Conservation (phyloP, 2,888 invertebrate genomes). For the Mythimna albipuncta region DNA sequence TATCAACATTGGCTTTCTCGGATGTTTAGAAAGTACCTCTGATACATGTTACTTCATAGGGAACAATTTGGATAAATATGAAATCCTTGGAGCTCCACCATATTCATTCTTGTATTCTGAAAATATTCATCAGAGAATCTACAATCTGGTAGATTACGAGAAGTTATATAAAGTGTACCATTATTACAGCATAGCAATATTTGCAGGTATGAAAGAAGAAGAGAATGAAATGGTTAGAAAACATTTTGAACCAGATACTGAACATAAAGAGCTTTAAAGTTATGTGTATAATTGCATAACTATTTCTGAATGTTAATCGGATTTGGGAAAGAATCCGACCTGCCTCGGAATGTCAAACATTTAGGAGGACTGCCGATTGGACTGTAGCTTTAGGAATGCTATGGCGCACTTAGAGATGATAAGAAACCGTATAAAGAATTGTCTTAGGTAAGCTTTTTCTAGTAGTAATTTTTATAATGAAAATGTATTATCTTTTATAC, state of each 20-base stretch:
- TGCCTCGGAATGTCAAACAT: constrained; percentile 77
- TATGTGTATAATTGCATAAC: too few relatives aligned
- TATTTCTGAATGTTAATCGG: constrained; percentile 73
- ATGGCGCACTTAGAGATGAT: too few relatives aligned
- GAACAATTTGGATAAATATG: constrained; percentile 47
- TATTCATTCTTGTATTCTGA: constrained; percentile 72
- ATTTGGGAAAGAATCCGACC: constrained; percentile 70
- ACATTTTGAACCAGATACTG: constrained; percentile 67
- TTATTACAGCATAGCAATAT: constrained; percentile 41
- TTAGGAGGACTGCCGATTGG: constrained; percentile 80
- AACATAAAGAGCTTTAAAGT: constrained; percentile 14
- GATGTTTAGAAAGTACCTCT: too few relatives aligned
- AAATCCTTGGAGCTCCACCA: constrained; percentile 66
- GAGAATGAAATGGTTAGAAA: constrained; percentile 57
- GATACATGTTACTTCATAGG: constrained; percentile 47
- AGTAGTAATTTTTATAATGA: not conserved
- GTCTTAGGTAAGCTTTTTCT: constrained; percentile 73
- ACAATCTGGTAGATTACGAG: constrained; percentile 69
- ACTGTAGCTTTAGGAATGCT: too few relatives aligned
- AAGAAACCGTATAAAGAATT: constrained; percentile 75
- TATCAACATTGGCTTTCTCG: constrained; percentile 58
- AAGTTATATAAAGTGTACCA: constrained; percentile 65
- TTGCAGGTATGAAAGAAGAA: constrained; percentile 15
- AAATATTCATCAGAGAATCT: not conserved
- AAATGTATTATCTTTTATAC: too few relatives aligned